A percentile compares a stretch with the other conserved stretches of the same genome.
phyloP scores from a whole-genome alignment of 2,888 invertebrate species.

The Phaedon cochleariae region DNA sequence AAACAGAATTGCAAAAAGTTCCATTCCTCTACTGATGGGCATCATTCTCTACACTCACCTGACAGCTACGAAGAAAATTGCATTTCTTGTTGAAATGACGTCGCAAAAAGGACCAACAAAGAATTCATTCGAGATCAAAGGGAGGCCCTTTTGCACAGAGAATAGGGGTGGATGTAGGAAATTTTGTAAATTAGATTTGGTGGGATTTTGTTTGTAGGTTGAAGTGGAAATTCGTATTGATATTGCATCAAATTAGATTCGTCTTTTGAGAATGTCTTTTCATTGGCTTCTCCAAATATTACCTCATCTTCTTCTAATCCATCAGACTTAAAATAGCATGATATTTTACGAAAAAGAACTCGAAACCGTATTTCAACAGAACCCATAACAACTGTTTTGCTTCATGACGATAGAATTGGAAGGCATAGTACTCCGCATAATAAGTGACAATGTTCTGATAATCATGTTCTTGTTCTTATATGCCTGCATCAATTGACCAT shows the following conservation, averaged over 20 bases:
- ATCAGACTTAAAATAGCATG: too few relatives aligned
- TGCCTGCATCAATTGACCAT: too few relatives aligned
- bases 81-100: conserved; percentile 59
- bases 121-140: conserved; percentile 49
- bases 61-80: conserved; percentile 61
- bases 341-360: too few relatives aligned
- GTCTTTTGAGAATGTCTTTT: background rate
- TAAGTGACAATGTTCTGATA: too few relatives aligned
- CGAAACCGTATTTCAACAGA: too few relatives aligned
- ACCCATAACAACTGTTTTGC: too few relatives aligned
- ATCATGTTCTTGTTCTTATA: too few relatives aligned
- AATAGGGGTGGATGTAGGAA: conserved; percentile 54
- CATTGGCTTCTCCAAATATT: background rate
- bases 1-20: too few relatives aligned
- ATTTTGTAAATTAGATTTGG: conserved; percentile 59
- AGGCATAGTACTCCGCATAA: too few relatives aligned
- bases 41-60: conserved; percentile 58
- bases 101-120: conserved; percentile 58
- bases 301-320: too few relatives aligned
- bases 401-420: too few relatives aligned
- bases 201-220: conserved; percentile 53
- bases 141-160: conserved; percentile 38
- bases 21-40: conserved; percentile 43
- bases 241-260: conserved; percentile 13
- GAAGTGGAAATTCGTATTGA: conserved; percentile 2